Evolutionary conservation across 2,888 invertebrate species (phyloP).

Genomic region (Rugalucina vietnamica): DNA sequence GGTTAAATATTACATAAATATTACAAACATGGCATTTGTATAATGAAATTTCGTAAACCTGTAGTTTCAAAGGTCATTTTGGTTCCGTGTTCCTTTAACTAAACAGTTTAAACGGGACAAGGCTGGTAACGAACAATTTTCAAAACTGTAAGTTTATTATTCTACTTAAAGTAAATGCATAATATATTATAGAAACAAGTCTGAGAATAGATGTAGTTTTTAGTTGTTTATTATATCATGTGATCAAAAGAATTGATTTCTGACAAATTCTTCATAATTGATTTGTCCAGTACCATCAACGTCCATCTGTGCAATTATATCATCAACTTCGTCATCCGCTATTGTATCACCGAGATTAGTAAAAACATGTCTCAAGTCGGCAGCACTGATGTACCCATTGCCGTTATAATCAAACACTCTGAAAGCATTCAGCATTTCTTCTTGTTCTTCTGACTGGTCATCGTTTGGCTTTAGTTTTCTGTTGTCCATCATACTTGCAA

Average conservation of each 20-base stretch:
- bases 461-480: neutral
- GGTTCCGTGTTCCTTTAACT: too few species aligned
- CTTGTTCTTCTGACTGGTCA: neutral
- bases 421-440: neutral
- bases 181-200: neutral
- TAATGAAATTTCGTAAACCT: neutral
- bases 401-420: neutral
- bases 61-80: neutral
- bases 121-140: neutral
- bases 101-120: too few species aligned
- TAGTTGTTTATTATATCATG: neutral
- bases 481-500: neutral
- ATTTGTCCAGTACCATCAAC: neutral
- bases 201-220: neutral
- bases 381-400: neutral
- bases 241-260: neutral
- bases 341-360: neutral
- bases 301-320: neutral
- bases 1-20: neutral
- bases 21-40: neutral
- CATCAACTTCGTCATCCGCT: neutral
- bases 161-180: neutral
- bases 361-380: too few species aligned
- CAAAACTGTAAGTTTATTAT: neutral
- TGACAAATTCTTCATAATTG: neutral